phyloP scores from a whole-genome alignment of 2,113 vertebrate species.

The Lophochroa leadbeateri region DNA sequence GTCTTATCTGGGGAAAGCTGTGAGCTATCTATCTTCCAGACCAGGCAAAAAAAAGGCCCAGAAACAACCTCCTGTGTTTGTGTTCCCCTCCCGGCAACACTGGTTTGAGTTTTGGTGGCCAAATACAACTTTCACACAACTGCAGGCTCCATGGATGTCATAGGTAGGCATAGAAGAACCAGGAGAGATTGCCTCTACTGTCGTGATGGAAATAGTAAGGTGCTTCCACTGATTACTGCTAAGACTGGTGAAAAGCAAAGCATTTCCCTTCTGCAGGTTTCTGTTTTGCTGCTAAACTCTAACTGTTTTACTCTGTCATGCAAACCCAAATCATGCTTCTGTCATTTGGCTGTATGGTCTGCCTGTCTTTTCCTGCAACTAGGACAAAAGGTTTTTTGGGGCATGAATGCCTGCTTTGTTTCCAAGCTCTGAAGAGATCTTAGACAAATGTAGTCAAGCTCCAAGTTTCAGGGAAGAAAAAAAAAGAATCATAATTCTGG shows the following conservation, averaged over 20 bases:
- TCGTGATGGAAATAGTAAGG: background rate
- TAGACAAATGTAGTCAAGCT: conserved; percentile 3
- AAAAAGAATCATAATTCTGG: background rate
- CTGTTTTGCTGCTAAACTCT: background rate
- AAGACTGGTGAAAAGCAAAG: background rate
- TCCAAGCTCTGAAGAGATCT: background rate
- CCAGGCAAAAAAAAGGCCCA: background rate
- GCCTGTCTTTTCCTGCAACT: background rate
- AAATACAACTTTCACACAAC: background rate
- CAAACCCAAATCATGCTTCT: background rate
- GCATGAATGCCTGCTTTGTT: conserved; percentile 44
- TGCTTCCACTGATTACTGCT: background rate
- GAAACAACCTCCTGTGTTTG: background rate
- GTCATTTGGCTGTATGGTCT: background rate
- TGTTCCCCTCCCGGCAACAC: background rate
- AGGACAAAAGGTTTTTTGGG: background rate
- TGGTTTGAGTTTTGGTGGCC: background rate
- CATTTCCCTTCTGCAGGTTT: background rate
- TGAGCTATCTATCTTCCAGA: background rate
- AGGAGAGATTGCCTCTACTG: background rate
- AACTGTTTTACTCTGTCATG: background rate
- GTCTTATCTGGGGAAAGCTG: background rate
- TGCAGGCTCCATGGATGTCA: background rate
- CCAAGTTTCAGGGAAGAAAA: background rate
- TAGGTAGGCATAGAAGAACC: background rate